Base-by-base conservation (phyloP, 2,797 vertebrate genomes). In the Monodelphis domestica region DNA sequence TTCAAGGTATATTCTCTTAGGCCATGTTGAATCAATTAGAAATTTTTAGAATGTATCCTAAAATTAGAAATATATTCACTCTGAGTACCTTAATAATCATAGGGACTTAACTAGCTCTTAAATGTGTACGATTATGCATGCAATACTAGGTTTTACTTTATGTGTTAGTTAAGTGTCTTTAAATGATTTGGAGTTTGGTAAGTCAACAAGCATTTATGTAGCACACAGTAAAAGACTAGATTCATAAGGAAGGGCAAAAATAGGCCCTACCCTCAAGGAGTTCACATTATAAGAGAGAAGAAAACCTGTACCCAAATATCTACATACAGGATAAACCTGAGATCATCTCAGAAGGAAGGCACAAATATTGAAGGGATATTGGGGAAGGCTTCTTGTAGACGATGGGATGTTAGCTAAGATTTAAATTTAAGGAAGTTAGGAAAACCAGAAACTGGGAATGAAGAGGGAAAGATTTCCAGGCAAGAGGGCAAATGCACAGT, bases 21-120 rank as follows among this genome's bases (percentile, higher is more conserved):
- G 56, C 15, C 54, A 94, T 94, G 94, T 95, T 53, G 0, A 91
- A 28, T 87, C 45, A 84, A 50, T 4, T 53, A 38, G n/a, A 26
- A 95, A 28, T 54, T 70, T 97, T 96, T 90, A 0, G 93, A 17
- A 90, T 96, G 90, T 84, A 94, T 95, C 12, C 11, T 94, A 91
- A 94, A n/a, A 92, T 93, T 93, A 89, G 54, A 94, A 84, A 50
- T 94, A 95, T 0, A 2, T 97, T 53, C 29, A 45, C 17, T 84
- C 70, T 84, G 70, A 84, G 7, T 53, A 54, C 59, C 92, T 91
- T 88, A 93, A 91, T 59, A 30, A 1, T 12, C 87, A 7, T 54
- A 52, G 38, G 15, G 91, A 89, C 54, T 45, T 90, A 87, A 21
- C 84, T 38, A 93, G 38, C 17, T 89, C 91, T 56, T 93, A 84